Evolutionary conservation across 2,113 vertebrate species (phyloP).

Genomic region (Tyrannus savana): DNA sequence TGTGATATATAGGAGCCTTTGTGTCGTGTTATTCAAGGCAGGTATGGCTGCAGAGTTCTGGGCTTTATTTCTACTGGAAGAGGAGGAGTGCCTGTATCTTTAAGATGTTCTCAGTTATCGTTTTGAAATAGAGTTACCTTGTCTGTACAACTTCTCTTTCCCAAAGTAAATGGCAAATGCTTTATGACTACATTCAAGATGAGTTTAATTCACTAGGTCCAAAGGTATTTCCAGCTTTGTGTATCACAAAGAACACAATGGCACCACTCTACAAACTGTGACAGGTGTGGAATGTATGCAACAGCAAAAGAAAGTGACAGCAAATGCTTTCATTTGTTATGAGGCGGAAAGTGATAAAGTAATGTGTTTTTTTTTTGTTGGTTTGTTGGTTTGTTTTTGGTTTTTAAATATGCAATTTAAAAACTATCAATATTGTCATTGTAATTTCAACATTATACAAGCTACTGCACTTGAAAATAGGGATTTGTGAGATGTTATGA

Average conservation of each 20-base stretch:
- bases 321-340: not conserved
- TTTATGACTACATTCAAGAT: slow-evolving; percentile 5
- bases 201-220: slow-evolving; percentile 28
- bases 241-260: not conserved
- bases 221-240: not conserved
- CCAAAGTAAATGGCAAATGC: slow-evolving; percentile 6
- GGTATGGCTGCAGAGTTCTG: not conserved
- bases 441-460: not conserved
- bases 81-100: not conserved
- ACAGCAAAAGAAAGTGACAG: not conserved
- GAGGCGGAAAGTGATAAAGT: not conserved
- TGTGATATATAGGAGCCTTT: not conserved
- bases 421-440: not conserved
- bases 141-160: not conserved
- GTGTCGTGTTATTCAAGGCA: not conserved
- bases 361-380: not conserved
- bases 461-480: not conserved
- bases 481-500: slow-evolving; percentile 6
- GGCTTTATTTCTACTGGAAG: not conserved
- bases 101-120: not conserved
- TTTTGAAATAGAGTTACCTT: slow-evolving; percentile 13
- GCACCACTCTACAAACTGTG: not conserved
- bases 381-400: not conserved
- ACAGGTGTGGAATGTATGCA: not conserved
- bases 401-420: not conserved